A percentile compares a stretch with the other conserved stretches of the same genome.
These are phyloP conservation scores for Frieseomelitta varia DNA, from an alignment of 1,140 invertebrate genomes.

Conservation along the genomic window DNA sequence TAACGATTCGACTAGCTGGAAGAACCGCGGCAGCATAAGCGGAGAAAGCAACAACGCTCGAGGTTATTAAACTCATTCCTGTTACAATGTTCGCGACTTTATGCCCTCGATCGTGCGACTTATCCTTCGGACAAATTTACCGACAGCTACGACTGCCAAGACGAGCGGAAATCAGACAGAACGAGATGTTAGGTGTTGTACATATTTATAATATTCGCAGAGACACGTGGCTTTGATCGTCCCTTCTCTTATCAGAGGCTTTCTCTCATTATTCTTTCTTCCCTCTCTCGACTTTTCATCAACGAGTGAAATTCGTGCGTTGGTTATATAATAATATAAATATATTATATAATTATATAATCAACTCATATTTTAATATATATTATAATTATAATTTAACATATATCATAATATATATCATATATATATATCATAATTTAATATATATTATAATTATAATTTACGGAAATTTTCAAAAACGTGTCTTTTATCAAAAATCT, in stretches of 20 bases:
- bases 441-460: too few relatives aligned
- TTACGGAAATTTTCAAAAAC: too few relatives aligned
- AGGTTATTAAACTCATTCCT: conserved; percentile 37
- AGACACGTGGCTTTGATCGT: background rate
- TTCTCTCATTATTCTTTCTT: background rate
- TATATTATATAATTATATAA: background rate
- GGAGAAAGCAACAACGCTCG: conserved; percentile 21
- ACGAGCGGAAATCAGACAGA: background rate
- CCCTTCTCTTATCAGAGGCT: background rate
- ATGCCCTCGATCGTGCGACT: background rate
- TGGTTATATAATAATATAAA: too few relatives aligned
- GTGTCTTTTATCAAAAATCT: too few relatives aligned
- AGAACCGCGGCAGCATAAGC: background rate
- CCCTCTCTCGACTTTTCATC: background rate
- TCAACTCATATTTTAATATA: too few relatives aligned
- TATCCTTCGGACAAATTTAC: conserved; percentile 7
- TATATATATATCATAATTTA: too few relatives aligned
- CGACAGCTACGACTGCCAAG: background rate
- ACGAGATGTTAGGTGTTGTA: background rate
- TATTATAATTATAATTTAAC: too few relatives aligned
- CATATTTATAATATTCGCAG: background rate
- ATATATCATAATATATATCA: too few relatives aligned
- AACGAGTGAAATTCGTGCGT: too few relatives aligned
- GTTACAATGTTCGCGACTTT: conserved; percentile 14
- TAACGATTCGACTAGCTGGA: background rate